Evolutionary conservation across 2,113 vertebrate species (phyloP), one percentile per base, ranked within the genome.

Genomic region (Bubo scandiacus): DNA sequence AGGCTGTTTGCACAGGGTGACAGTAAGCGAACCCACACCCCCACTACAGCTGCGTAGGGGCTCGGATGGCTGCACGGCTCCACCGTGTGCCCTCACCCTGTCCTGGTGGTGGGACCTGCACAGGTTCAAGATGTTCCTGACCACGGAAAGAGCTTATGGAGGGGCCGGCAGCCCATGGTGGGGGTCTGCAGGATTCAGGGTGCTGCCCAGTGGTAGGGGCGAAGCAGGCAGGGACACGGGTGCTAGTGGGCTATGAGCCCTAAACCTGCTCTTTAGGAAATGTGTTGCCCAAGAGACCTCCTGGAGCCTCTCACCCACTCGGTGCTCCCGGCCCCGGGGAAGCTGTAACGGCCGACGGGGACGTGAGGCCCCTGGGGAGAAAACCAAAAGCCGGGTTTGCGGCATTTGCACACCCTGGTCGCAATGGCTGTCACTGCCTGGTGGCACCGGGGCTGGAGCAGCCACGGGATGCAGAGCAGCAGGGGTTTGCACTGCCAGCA

Each of bases 81-180:
- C 43, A 19, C 18, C 1, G 0, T 0, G 15, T 54, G 23, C 36
- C 40, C 30, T 80, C 1, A 0, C 10, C 30, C 52, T 1, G 0
- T 59, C 34, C 34, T 26, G 3, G 9, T 12, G 51, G 19, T 54
- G 74, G 9, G 40, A 84, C 26, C n/a, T 43, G 21, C 3, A 1
- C 0, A 5, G 34, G 29, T 27, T 15, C 2, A 10, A 62, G 29
- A 17, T 2, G 12, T 7, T 86, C 61, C 49, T 42, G 32, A 55
- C 30, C 7, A 5, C 0, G 0, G 55, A 54, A n/a, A 62, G 19
- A 67, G 20, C 54, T 43, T 15, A 6, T 7, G 22, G 70, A 72
- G 47, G 15, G n/a, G 25, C 42, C 0, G 3, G 61, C 40, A n/a
- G 40, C 23, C 17, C 2, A 2, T 16, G 32, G 29, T 0, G 2